phyloP scores from a whole-genome alignment of 2,888 invertebrate genomes.

The Saturnia japonica region DNA sequence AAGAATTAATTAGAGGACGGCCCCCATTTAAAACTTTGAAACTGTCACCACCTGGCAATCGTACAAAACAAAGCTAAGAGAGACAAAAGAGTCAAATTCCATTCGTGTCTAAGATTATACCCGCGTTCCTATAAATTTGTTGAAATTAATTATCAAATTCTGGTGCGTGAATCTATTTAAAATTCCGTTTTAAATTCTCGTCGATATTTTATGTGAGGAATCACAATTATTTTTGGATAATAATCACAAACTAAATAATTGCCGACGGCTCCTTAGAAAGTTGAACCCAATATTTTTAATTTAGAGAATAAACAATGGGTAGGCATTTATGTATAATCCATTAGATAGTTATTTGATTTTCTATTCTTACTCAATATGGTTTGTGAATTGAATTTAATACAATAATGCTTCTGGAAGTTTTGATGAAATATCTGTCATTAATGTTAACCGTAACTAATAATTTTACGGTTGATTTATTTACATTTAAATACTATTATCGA shows the following conservation, averaged over 20 bases:
- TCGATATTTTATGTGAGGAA: neutral
- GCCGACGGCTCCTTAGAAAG: conserved; percentile 21
- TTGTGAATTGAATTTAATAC: neutral
- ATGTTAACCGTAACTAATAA: conserved; percentile 7
- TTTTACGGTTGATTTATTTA: conserved; percentile 13
- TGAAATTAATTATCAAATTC: conserved; percentile 36
- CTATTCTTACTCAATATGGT: conserved; percentile 4
- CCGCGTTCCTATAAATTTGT: conserved; percentile 40
- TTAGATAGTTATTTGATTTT: neutral
- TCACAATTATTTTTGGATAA: conserved; percentile 19
- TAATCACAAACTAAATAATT: conserved; percentile 25
- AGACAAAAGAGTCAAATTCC: conserved; percentile 48
- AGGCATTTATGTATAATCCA: no score
- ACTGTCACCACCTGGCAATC: conserved; percentile 60
- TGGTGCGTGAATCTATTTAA: conserved; percentile 18
- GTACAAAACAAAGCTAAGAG: conserved; percentile 43
- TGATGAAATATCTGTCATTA: conserved; percentile 16
- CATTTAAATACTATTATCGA: conserved; percentile 19
- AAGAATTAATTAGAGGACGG: conserved; percentile 62
- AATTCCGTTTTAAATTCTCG: neutral
- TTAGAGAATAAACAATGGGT: conserved; percentile 2
- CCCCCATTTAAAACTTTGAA: conserved; percentile 56
- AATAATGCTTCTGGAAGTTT: conserved; percentile 16
- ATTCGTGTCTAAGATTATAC: conserved; percentile 43
- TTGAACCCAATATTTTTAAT: neutral